Evolutionary conservation across 1,140 invertebrate species (phyloP), one percentile per base, ranked within the genome.

Genomic region (Andricus grossulariae): DNA sequence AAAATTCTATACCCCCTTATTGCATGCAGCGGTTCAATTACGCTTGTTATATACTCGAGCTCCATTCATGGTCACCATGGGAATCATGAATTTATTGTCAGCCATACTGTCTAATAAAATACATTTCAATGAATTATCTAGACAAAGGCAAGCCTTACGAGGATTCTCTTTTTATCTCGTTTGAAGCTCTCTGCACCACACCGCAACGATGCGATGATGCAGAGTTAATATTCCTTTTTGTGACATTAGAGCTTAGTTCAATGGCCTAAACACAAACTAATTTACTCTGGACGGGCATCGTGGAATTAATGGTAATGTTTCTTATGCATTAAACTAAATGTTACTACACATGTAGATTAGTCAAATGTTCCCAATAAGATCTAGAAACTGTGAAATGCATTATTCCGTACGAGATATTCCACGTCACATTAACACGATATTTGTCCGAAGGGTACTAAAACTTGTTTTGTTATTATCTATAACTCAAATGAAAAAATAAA

Each of bases 351-450:
- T 39, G 75, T 76, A 79, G 66, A 77, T 77, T 55, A 76, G 74
- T n/a, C 45, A 49, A 45, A n/a, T 50, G 50, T 54, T 49, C 21
- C 55, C 19, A 54, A 18, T 45, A 66, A 76, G 78, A 75, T 73
- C 79, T 87, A 84, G 87, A 88, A 88, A 88, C 87, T 88, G 87
- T 88, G 87, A 88, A 88, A 88, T 88, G 87, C 81, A 86, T 80
- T 79, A 81, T 79, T 66, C 25, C 57, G 13, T 66, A 39, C 15
- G 6, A 16, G 6, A 16, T 16, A 39, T 32, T 66, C 21, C 57
- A 60, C 13, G 39, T 7, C 25, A 0, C 8, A 21, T 13, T 2
- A 32, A 66, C 25, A 66, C 12, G 32, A 66, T 7, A 16, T 15
- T 12, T 51, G 50, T 21, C 73, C 32, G 1, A 52, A 72, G n/a